phyloP scores from a whole-genome alignment of 2,797 vertebrate species.

The Aplochiton taeniatus region DNA sequence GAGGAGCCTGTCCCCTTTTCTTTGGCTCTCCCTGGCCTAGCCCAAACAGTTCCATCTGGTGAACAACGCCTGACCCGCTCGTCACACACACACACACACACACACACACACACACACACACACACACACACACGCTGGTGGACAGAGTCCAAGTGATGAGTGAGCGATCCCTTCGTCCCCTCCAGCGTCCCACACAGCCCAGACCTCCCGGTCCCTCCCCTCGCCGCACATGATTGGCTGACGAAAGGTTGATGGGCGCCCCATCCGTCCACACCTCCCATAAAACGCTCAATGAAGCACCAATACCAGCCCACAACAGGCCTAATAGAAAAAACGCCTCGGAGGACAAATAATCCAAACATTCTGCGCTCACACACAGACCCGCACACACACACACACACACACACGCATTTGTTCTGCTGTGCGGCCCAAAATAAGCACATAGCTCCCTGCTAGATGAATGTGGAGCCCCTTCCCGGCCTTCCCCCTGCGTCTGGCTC shows the following conservation, averaged over 20 bases:
- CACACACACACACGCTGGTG: slow-evolving; percentile 39
- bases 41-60: slow-evolving; percentile 79
- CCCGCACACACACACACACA: slow-evolving; percentile 21
- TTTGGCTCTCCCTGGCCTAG: slow-evolving; percentile 61
- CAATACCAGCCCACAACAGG: slow-evolving; percentile 40
- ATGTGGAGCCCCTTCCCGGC: slow-evolving; percentile 32
- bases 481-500: slow-evolving; percentile 28
- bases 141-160: slow-evolving; percentile 66
- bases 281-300: slow-evolving; percentile 71
- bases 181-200: slow-evolving; percentile 52
- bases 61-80: slow-evolving; percentile 73
- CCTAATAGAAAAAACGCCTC: slow-evolving; percentile 61
- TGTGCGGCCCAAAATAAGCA: slow-evolving; percentile 34
- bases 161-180: slow-evolving; percentile 58
- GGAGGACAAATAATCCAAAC: slow-evolving; percentile 40
- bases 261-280: slow-evolving; percentile 54
- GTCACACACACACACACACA: slow-evolving; percentile 40
- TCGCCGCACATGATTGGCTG: slow-evolving; percentile 61
- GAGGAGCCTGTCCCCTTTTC: slow-evolving; percentile 58
- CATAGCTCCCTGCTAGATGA: slow-evolving; percentile 32
- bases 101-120: slow-evolving; percentile 38
- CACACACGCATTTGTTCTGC: slow-evolving; percentile 29
- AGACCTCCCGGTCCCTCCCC: slow-evolving; percentile 60
- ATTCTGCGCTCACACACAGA: slow-evolving; percentile 22
- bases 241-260: slow-evolving; percentile 72